Evolutionary conservation across 2,797 vertebrate species (phyloP), one percentile per base, ranked within the genome.

Genomic region (Clarias platycephalus): DNA sequence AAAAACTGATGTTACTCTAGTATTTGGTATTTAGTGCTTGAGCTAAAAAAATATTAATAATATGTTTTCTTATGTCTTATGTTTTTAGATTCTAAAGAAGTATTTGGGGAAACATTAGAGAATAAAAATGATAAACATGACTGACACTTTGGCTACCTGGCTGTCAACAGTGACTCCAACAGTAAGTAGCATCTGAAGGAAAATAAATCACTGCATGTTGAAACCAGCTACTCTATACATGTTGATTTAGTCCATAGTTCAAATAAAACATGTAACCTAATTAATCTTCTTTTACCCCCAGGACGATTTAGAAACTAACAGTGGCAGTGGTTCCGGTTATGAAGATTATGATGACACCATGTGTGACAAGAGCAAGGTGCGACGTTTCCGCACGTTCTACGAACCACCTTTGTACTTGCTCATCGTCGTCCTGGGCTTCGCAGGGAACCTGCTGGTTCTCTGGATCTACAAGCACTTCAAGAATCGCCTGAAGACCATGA

Each of bases 401-500:
- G 93, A 97, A 40, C 96, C 96, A 0, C 91, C 93, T 0, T 83
- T 97, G 13, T 97, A 96, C 89, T 95, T 95, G 94, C 80, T 94
- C 0, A 95, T 96, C n/a, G 92, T 95, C 7, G 0, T 92, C 0
- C 89, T 96, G 84, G 97, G 97, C 0, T 88, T 90, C 0, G 18
- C 90, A 0, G 97, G 97, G 24, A 98, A 98, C 24, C 55, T 93
- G 72, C 90, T 95, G 3, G 96, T 98, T 0, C 87, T 97, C 18
- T 95, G 96, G 0, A 93, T 97, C 90, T 98, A 96, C 91, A 91
- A 94, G 86, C 92, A 95, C 82, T 88, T 95, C 83, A 92, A 90
- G 0, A 90, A 91, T 74, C 91, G 96, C 0, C 92, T 95, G 89
- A 98, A 95, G 93, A 96, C 95, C 74, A 94, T 94, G 95, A 96